Base-by-base conservation (phyloP, 2,113 vertebrate genomes). In the Herpetotheres cachinnans region DNA sequence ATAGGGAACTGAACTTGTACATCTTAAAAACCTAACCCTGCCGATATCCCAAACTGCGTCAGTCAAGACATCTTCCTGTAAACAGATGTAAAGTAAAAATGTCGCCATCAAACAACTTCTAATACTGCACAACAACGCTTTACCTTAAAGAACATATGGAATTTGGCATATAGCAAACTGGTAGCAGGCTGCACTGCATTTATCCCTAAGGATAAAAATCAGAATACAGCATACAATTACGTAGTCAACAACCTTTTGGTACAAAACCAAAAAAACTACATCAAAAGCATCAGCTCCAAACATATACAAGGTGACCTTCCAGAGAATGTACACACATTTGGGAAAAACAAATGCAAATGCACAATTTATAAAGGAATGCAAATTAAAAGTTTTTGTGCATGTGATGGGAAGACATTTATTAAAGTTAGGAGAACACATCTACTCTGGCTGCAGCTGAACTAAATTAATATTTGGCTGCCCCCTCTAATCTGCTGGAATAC, bases 401-500 rank as follows among this genome's bases (percentile, higher is more conserved):
- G 73, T 26, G 49, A 94, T 52, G 52, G 84, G 87, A 97, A 95
- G 52, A 52, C 73, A 76, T 89, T 95, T 96, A 95, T 85, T 93
- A 93, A 84, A 89, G 82, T 3, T 74, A 30, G 44, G 65, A 95
- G 89, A 96, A 91, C 61, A 56, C 32, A 82, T 76, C 81, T 76
- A 82, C 44, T 79, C 56, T 72, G 56, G 32, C 70, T 86, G 80
- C 96, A 96, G 87, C 93, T 95, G 95, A 96, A 94, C 44, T 87
- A 59, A 76, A 96, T 96, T 94, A 96, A 63, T 94, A 91, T 61
- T 96, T 96, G 94, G 91, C 94, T 96, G 84, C 61, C 62, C 84
- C 74, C 46, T 95, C 78, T 85, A 82, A 96, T 87, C 56, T 93
- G 52, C 56, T 91, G 90, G 73, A 96, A 91, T 66, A 94, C 66